Percentiles rank a stretch among this genome's conserved stretches.
These are phyloP conservation scores for Pipra filicauda DNA, from an alignment of 2,113 vertebrate species.

Conservation along the genomic window DNA sequence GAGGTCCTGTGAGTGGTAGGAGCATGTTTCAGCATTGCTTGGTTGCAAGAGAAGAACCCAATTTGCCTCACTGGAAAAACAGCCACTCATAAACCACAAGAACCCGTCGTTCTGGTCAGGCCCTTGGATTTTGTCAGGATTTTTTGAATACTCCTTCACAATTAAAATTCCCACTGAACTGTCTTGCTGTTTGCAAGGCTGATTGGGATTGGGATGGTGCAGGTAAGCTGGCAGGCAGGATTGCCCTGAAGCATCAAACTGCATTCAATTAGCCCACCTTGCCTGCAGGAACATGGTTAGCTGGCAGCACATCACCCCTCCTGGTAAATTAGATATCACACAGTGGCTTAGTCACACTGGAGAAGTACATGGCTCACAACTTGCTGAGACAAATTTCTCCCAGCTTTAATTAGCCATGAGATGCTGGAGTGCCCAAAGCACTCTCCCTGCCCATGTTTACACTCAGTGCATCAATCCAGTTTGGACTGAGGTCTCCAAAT, in stretches of 20 bases:
- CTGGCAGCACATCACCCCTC: conserved; percentile 30
- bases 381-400: conserved; percentile 48
- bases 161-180: not conserved
- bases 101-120: not conserved
- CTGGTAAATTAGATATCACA: not conserved
- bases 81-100: not conserved
- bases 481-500: conserved; percentile 25
- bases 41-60: not conserved
- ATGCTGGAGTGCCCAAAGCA: not conserved
- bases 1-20: not conserved
- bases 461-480: not conserved
- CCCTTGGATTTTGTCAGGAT: not conserved
- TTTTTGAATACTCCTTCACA: not conserved
- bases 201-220: not conserved
- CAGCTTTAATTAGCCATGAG: conserved; percentile 15
- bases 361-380: conserved; percentile 21
- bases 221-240: not conserved
- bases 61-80: not conserved
- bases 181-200: not conserved
- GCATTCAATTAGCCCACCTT: not conserved
- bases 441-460: not conserved
- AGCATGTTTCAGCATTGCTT: not conserved
- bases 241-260: not conserved
- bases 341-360: not conserved
- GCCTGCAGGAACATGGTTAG: not conserved